Conservation (phyloP, 2,797 vertebrate species). For the Holocentrus rufus region DNA sequence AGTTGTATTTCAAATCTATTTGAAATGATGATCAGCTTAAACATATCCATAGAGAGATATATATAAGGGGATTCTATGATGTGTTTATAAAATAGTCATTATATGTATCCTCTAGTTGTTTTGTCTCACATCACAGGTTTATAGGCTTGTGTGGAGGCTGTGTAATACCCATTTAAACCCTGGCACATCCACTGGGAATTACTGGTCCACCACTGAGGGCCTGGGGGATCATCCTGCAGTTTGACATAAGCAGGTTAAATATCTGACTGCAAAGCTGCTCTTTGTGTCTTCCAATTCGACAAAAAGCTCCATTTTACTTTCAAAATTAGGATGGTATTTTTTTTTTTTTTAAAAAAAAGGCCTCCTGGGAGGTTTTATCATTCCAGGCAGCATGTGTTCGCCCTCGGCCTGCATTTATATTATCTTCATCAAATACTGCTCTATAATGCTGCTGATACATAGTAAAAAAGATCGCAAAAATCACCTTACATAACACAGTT, state of each 20-base stretch:
- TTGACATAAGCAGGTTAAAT: slow-evolving; percentile 54
- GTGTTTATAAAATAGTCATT: neutral
- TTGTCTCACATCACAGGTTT: slow-evolving; percentile 3
- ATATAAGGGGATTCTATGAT: neutral
- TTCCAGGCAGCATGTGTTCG: neutral
- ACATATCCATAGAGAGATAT: neutral
- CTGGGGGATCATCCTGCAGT: slow-evolving; percentile 39
- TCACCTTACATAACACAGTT: slow-evolving; percentile 48
- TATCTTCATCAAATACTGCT: slow-evolving; percentile 25
- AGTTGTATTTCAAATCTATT: neutral
- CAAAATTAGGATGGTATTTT: neutral
- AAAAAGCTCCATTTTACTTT: neutral
- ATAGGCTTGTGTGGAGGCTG: slow-evolving; percentile 16
- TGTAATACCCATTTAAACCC: slow-evolving; percentile 10
- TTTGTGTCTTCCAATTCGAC: slow-evolving; percentile 31
- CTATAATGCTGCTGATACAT: neutral
- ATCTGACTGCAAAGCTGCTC: slow-evolving; percentile 22
- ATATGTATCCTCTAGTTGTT: neutral
- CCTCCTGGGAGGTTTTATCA: neutral
- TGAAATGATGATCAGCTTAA: neutral
- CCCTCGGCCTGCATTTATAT: slow-evolving; percentile 18
- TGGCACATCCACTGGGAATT: slow-evolving; percentile 19
- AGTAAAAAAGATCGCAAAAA: neutral
- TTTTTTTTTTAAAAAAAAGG: too few relatives aligned
- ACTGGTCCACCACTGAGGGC: neutral